A percentile compares a stretch with the other conserved stretches of the same genome.
Conservation (phyloP, 2,888 invertebrate species). For the Agrotis puta region DNA sequence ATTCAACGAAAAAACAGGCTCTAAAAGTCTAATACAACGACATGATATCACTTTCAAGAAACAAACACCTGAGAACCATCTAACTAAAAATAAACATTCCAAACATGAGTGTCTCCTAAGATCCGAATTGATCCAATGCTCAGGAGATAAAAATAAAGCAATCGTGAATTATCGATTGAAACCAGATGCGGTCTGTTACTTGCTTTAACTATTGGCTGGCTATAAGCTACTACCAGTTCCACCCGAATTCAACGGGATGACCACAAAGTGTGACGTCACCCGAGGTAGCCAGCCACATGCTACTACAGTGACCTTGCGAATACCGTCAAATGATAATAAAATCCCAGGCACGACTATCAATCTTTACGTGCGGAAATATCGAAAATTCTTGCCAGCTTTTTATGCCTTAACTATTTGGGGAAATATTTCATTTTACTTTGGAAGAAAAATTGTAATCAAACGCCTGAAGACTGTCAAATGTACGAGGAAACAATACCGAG, state of each 20-base stretch:
- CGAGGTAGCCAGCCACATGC: not conserved
- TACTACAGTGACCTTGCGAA: conserved; percentile 10
- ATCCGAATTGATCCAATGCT: conserved; percentile 9
- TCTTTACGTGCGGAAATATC: conserved; percentile 39
- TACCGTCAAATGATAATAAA: conserved; percentile 34
- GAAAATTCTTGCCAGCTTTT: conserved; percentile 7
- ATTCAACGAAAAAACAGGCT: no score
- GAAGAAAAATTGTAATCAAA: conserved; percentile 30
- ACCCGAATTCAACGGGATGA: conserved; percentile 8
- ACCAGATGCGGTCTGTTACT: conserved; percentile 12
- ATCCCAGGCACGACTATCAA: conserved; percentile 30
- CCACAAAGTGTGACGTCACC: conserved; percentile 36
- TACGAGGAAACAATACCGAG: conserved; percentile 14
- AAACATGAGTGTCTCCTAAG: conserved; percentile 11
- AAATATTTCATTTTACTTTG: conserved; percentile 37
- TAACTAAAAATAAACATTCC: conserved; percentile 20
- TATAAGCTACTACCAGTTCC: not conserved
- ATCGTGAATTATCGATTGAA: conserved; percentile 23
- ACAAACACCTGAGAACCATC: not conserved
- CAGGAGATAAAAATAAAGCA: conserved; percentile 32
- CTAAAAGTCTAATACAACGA: not conserved
- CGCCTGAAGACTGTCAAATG: conserved; percentile 22
- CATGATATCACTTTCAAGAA: not conserved
- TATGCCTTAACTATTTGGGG: conserved; percentile 28
- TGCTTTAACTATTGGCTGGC: no score